These are phyloP conservation scores for Orchesellides sinensis DNA, from an alignment of 2,888 invertebrate genomes.

Conservation along the genomic window DNA sequence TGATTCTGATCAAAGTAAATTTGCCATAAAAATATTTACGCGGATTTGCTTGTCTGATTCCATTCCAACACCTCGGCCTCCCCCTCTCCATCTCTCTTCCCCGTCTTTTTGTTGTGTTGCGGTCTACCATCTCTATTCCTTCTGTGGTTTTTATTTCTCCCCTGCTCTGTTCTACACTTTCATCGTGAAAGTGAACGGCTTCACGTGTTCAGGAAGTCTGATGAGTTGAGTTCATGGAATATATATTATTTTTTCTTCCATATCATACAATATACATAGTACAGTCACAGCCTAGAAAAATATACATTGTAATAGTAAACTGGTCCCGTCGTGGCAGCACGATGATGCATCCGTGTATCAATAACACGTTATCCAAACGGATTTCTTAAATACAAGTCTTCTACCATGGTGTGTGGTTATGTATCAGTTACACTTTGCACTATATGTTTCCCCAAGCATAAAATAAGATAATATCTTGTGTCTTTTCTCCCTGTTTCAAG, in stretches of 20 bases:
- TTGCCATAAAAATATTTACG: conserved; percentile 67
- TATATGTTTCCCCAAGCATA: no score
- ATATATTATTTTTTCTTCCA: conserved; percentile 21
- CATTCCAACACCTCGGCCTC: conserved; percentile 52
- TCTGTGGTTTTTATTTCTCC: conserved; percentile 36
- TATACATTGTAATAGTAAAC: no score
- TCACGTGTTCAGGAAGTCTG: conserved; percentile 63
- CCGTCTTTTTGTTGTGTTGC: conserved; percentile 30
- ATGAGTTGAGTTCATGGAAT: no score
- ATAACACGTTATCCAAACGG: no score
- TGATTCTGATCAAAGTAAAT: conserved; percentile 64
- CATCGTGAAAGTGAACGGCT: conserved; percentile 53
- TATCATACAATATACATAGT: background rate
- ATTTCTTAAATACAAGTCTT: no score
- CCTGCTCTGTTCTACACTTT: conserved; percentile 1
- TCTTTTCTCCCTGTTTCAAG: no score
- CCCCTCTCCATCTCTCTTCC: background rate
- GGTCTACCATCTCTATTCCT: conserved; percentile 41
- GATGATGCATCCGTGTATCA: no score
- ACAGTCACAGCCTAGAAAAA: no score
- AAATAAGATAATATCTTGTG: no score
- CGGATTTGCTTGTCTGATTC: conserved; percentile 67
- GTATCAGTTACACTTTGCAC: no score
- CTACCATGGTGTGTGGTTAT: no score
- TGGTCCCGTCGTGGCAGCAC: no score